Percentiles rank a stretch among this genome's conserved stretches.
Conservation (phyloP, 1,140 invertebrate genomes). For the Pogonomyrmex barbatus region DNA sequence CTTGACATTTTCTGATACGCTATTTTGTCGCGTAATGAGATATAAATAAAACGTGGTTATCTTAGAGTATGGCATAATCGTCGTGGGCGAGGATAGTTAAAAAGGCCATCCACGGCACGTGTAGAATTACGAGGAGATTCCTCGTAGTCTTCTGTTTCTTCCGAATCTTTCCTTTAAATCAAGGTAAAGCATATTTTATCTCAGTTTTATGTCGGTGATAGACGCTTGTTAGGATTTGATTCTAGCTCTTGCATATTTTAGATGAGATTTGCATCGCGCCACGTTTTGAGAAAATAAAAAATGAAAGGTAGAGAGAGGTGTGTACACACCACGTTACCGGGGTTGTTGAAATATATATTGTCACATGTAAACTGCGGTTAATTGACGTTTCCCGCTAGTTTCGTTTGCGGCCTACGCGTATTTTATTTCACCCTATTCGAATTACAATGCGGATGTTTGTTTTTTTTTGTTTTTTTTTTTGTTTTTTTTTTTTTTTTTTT, state of each 20-base stretch:
- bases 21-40: background rate
- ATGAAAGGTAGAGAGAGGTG: constrained; percentile 16
- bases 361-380: constrained; percentile 34
- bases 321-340: background rate
- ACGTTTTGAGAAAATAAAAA: constrained; percentile 16
- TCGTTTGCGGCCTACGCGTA: constrained; percentile 10
- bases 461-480: constrained; percentile 1
- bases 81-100: background rate
- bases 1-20: constrained; percentile 23
- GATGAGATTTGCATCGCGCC: constrained; percentile 30
- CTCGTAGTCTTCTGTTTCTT: background rate
- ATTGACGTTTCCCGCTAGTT: constrained; percentile 26
- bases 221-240: constrained; percentile 39
- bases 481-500: background rate
- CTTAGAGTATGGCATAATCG: background rate
- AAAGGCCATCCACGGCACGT: background rate
- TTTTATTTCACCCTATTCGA: constrained; percentile 5
- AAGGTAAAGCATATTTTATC: background rate
- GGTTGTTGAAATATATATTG: constrained; percentile 30
- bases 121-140: background rate
- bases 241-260: constrained; percentile 40
- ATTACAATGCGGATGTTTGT: background rate
- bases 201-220: constrained; percentile 22
- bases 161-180: constrained; percentile 11
- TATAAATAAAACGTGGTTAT: constrained; percentile 43